Evolutionary conservation across 2,888 invertebrate genomes (phyloP).

Genomic region (Heliconius ethilla): DNA sequence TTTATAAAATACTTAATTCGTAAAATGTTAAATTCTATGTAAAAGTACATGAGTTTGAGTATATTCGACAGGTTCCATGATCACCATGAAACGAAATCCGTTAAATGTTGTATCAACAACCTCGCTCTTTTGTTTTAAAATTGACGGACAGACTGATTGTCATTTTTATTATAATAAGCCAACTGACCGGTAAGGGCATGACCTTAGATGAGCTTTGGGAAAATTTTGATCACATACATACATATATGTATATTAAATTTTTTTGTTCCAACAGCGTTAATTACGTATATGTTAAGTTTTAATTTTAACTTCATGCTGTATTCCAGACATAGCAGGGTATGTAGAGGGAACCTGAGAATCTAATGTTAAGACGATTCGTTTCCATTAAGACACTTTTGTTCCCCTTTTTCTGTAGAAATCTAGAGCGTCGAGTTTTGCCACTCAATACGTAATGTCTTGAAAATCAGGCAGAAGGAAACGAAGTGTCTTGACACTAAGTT

Average conservation of each 20-base stretch:
- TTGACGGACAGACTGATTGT: conserved; percentile 39
- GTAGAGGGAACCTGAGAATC: too few species aligned
- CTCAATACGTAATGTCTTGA: too few species aligned
- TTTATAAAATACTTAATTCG: neutral
- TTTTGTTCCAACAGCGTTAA: neutral
- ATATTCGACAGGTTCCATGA: conserved; percentile 30
- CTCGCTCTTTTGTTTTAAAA: conserved; percentile 44
- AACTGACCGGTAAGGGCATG: conserved; percentile 49
- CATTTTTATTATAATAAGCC: conserved; percentile 47
- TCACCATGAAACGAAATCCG: conserved; percentile 32
- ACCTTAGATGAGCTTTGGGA: conserved; percentile 45
- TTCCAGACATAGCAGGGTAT: too few species aligned
- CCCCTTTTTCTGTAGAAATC: too few species aligned
- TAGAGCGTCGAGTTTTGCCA: too few species aligned
- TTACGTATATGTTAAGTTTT: too few species aligned
- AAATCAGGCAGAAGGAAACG: too few species aligned
- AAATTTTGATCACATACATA: conserved; percentile 3
- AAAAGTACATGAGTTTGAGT: neutral
- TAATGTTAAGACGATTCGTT: too few species aligned
- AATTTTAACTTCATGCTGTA: too few species aligned
- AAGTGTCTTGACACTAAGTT: too few species aligned
- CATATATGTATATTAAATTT: neutral
- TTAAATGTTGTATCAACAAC: conserved; percentile 41
- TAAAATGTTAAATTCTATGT: neutral
- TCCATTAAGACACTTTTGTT: too few species aligned